Evolutionary conservation across 2,797 vertebrate genomes (phyloP).

Genomic region (Lacerta agilis): DNA sequence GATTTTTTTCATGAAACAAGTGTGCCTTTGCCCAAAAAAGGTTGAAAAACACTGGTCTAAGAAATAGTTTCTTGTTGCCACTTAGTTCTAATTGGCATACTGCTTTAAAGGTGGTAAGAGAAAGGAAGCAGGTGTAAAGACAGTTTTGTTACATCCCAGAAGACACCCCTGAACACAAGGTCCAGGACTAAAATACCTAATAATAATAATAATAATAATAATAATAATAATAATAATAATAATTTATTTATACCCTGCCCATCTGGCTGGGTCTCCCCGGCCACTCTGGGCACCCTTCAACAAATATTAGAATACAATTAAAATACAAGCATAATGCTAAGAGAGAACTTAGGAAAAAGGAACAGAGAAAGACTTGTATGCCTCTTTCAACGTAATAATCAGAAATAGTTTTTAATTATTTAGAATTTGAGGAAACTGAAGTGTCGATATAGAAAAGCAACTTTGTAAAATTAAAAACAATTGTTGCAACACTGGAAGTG

Average conservation of each 20-base stretch:
- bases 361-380: not conserved
- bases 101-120: not conserved
- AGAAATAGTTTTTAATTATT: not conserved
- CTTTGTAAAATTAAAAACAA: not conserved
- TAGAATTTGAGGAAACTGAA: not conserved
- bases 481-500: not conserved
- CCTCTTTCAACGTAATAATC: not conserved
- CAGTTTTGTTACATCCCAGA: not conserved
- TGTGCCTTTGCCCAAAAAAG: too few species aligned
- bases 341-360: not conserved
- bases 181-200: not conserved
- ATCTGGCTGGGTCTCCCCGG: too few species aligned
- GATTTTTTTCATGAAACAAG: too few species aligned
- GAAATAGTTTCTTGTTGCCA: not conserved
- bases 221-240: too few species aligned
- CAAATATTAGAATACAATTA: too few species aligned
- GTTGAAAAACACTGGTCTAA: too few species aligned
- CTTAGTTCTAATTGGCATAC: not conserved
- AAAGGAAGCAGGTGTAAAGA: not conserved
- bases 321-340: not conserved
- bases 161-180: not conserved
- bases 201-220: too few species aligned
- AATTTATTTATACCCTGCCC: too few species aligned
- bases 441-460: not conserved
- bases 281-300: too few species aligned